Conservation (phyloP, 2,888 invertebrate genomes). For the Trilocha varians region DNA sequence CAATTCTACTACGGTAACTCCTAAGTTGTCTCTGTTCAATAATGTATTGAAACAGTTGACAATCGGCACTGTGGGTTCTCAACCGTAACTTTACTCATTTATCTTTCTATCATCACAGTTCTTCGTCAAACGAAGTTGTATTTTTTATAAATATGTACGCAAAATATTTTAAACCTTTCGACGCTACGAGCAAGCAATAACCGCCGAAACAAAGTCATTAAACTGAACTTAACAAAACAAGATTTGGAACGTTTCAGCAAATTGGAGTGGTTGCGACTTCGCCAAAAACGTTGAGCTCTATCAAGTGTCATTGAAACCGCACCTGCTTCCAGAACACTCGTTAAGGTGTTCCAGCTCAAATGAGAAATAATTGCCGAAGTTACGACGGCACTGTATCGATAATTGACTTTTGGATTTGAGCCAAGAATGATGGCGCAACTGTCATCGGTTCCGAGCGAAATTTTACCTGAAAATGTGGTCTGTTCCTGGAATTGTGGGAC, state of each 20-base stretch:
- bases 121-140: no score
- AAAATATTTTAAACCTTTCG: no score
- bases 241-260: constrained; percentile 20
- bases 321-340: constrained; percentile 41
- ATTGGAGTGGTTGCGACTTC: constrained; percentile 39
- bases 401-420: constrained; percentile 60
- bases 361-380: constrained; percentile 63
- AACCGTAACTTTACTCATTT: no score
- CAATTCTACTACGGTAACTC: no score
- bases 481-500: constrained; percentile 10
- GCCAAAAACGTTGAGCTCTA: constrained; percentile 47
- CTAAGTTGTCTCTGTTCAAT: no score
- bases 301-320: constrained; percentile 49
- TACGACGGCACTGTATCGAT: constrained; percentile 38
- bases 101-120: no score
- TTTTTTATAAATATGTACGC: no score
- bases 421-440: constrained; percentile 32
- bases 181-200: no score
- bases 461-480: constrained; percentile 7
- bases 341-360: constrained; percentile 54
- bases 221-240: not conserved
- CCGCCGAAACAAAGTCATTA: no score
- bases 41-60: no score
- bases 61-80: no score
- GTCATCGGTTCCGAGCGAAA: constrained; percentile 26